Base-by-base conservation (phyloP, 2,888 invertebrate genomes). In the Phyto melanocephala region DNA sequence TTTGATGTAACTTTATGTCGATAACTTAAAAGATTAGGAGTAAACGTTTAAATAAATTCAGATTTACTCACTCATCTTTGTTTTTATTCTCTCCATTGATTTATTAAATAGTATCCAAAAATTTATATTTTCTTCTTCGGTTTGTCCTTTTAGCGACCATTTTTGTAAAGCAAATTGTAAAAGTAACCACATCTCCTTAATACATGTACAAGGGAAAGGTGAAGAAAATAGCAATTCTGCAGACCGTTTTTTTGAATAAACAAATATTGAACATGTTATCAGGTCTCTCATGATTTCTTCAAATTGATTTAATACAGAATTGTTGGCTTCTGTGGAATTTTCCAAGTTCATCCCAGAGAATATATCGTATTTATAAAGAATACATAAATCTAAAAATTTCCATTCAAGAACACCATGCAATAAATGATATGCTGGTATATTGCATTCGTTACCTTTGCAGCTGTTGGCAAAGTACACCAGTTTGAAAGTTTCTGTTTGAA, bases 181-280 rank as follows among this genome's bases (percentile, higher is more conserved):
- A 85, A 93, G 89, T 0, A 93, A 86, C 94, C 94, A 94, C 45
- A 92, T 85, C 87, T 94, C 93, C 87, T 93, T 92, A 4, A 92
- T 88, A 84, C 94, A 94, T 13, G 92, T 92, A 78, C 94, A 94
- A 74, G 91, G 91, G 85, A 93, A 94, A 0, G 93, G 92, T 15
- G 92, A 91, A 62, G 88, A 91, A n/a, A 89, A 88, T 17, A 89
- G 85, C n/a, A 93, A 85, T 80, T 93, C 92, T 3, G 86, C 86
- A 3, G 90, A 86, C 35, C 91, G 88, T 50, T 91, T 90, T 90
- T 88, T 89, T 15, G 85, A 86, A 71, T 87, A 89, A 10, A 88
- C 72, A 72, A 84, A 87, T 11, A 88, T 79, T 1, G 88, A 88
- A 67, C 90, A 88, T 1, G 85, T 80, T 2, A 87, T 28, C 15